These are phyloP conservation scores for Cyprinodon tularosa DNA, from an alignment of 2,113 vertebrate genomes.

Conservation along the genomic window DNA sequence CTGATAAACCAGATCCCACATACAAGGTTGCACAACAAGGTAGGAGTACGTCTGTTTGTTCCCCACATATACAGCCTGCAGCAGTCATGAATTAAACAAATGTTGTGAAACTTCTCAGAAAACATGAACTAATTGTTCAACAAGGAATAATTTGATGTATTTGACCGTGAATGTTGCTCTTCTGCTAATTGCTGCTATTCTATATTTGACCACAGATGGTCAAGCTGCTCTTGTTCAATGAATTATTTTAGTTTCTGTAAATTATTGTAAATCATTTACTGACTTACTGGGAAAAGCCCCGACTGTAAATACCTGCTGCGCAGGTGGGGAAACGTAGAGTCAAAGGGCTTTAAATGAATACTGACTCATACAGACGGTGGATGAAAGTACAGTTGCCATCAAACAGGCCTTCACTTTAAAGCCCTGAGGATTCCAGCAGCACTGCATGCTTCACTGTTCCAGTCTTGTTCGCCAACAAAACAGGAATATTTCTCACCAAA, in stretches of 20 bases:
- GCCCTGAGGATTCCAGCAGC: constrained; percentile 24
- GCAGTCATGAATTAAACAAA: constrained; percentile 26
- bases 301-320: constrained; percentile 24
- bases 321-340: constrained; percentile 28
- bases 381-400: constrained; percentile 57
- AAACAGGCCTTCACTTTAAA: constrained; percentile 47
- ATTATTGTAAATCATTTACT: constrained; percentile 53
- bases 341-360: constrained; percentile 52
- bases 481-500: constrained; percentile 62
- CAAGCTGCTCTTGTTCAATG: constrained; percentile 13
- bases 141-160: background rate
- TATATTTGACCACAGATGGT: constrained; percentile 30
- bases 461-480: constrained; percentile 35
- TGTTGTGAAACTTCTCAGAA: constrained; percentile 4
- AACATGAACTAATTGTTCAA: constrained; percentile 6
- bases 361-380: constrained; percentile 41
- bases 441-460: constrained; percentile 34
- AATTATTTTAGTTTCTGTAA: constrained; percentile 13
- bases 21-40: constrained; percentile 55
- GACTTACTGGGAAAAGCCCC: constrained; percentile 32
- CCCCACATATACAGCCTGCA: constrained; percentile 41
- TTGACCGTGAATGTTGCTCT: constrained; percentile 1
- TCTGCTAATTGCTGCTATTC: constrained; percentile 28
- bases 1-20: constrained; percentile 40
- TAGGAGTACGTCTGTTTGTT: constrained; percentile 47